Percentiles rank a stretch among this genome's conserved stretches.
phyloP scores from a whole-genome alignment of 2,113 vertebrate genomes.

The Perccottus glenii region DNA sequence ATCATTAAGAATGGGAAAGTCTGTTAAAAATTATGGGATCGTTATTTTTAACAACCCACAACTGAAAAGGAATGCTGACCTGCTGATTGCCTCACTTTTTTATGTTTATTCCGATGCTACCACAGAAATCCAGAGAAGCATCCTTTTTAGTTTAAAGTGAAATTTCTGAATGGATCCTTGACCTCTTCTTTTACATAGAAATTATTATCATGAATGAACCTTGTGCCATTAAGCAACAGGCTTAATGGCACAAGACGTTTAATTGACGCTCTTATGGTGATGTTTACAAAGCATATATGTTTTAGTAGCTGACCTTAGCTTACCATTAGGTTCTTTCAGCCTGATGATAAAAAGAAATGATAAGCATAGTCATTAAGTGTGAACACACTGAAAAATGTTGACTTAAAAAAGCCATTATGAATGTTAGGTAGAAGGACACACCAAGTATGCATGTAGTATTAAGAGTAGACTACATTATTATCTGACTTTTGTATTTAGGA shows the following conservation, averaged over 20 bases:
- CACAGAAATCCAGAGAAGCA: not conserved
- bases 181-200: slow-evolving; percentile 15
- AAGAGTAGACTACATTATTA: slow-evolving; percentile 4
- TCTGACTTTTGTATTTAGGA: slow-evolving; percentile 19
- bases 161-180: too few relatives aligned
- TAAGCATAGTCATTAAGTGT: slow-evolving; percentile 50
- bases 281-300: slow-evolving; percentile 50
- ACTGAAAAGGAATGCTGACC: not conserved
- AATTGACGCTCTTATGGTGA: slow-evolving; percentile 23
- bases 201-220: slow-evolving; percentile 3
- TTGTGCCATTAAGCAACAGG: slow-evolving; percentile 9
- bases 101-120: not conserved
- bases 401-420: slow-evolving; percentile 29
- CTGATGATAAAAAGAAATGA: slow-evolving; percentile 25
- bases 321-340: slow-evolving; percentile 32
- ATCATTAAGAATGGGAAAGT: slow-evolving; percentile 30
- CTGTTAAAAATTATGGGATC: slow-evolving; percentile 40
- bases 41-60: slow-evolving; percentile 21
- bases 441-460: too few relatives aligned
- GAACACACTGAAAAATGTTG: slow-evolving; percentile 19
- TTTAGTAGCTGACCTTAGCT: slow-evolving; percentile 35
- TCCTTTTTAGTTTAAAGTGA: not conserved
- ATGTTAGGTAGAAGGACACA: slow-evolving; percentile 13
- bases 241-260: slow-evolving; percentile 17
- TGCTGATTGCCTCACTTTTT: not conserved